A percentile compares a stretch with the other conserved stretches of the same genome.
These are phyloP conservation scores for Elysia chlorotica DNA, from an alignment of 1,140 invertebrate genomes.

Conservation along the genomic window DNA sequence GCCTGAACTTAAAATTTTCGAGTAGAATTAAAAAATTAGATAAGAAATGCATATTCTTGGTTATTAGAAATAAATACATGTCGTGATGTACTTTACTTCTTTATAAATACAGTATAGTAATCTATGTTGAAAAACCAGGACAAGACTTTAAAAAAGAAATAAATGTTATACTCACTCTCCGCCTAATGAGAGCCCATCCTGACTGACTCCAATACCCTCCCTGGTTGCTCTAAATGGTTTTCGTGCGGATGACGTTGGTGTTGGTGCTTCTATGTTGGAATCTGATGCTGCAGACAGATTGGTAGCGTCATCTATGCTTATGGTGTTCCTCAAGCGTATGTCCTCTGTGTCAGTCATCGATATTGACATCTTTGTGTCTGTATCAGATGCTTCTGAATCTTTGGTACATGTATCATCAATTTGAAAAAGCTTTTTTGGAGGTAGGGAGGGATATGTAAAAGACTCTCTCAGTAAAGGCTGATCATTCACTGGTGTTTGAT, in stretches of 20 bases:
- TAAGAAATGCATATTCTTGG: no score
- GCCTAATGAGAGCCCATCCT: not conserved
- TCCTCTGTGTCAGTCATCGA: slow-evolving; percentile 15
- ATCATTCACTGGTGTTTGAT: slow-evolving; percentile 10
- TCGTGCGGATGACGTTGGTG: slow-evolving; percentile 15
- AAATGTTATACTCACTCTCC: slow-evolving; percentile 11
- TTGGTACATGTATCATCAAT: slow-evolving; percentile 20
- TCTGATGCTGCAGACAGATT: slow-evolving; percentile 18
- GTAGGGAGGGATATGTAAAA: not conserved
- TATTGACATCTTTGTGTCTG: slow-evolving; percentile 17
- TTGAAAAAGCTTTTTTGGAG: slow-evolving; percentile 15
- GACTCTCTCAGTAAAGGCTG: not conserved
- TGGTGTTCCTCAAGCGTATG: slow-evolving; percentile 21
- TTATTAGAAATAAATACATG: no score
- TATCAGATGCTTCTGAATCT: slow-evolving; percentile 18
- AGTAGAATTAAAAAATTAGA: no score
- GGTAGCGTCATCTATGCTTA: slow-evolving; percentile 21
- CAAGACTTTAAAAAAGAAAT: not conserved
- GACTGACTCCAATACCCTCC: slow-evolving; percentile 4
- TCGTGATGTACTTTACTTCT: no score
- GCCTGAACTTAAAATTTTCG: no score
- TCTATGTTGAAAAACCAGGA: no score
- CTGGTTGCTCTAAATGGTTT: not conserved
- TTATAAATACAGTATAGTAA: no score
- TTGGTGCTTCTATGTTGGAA: slow-evolving; percentile 23